Conservation (phyloP, 2,888 invertebrate species). For the Tachina grossa region DNA sequence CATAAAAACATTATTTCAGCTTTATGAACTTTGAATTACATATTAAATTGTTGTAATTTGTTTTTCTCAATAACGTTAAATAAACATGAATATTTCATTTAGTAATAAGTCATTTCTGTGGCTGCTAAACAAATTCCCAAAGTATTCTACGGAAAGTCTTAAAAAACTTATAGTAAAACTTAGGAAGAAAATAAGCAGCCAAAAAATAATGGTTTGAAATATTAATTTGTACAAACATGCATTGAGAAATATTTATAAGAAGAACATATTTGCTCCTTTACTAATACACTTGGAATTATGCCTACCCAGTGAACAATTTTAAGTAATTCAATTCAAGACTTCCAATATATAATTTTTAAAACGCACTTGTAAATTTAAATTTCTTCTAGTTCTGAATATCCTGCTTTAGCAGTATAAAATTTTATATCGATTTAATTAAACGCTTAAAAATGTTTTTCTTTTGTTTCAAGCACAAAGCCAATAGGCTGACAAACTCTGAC, state of each 20-base stretch:
- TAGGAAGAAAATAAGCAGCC: conserved; percentile 46
- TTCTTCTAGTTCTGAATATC: no score
- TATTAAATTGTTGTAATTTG: conserved; percentile 55
- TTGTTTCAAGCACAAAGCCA: no score
- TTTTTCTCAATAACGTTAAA: conserved; percentile 53
- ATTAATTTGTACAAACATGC: background rate
- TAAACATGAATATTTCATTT: conserved; percentile 49
- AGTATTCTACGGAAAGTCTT: conserved; percentile 1
- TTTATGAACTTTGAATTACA: conserved; percentile 28
- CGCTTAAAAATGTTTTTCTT: no score
- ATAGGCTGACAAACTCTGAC: no score
- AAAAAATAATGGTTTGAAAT: conserved; percentile 59
- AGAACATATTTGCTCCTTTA: background rate
- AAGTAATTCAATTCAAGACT: no score
- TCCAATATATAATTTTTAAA: no score
- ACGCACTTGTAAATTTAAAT: no score
- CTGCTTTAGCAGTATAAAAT: no score
- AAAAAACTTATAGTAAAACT: background rate
- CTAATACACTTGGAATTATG: background rate
- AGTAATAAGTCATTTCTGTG: conserved; percentile 16
- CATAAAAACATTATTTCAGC: no score
- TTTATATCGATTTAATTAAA: no score
- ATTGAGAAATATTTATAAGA: background rate
- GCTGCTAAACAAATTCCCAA: background rate
- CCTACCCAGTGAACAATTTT: background rate